Base-by-base conservation (phyloP, 1,140 invertebrate genomes). In the Drosophila neocordata region DNA sequence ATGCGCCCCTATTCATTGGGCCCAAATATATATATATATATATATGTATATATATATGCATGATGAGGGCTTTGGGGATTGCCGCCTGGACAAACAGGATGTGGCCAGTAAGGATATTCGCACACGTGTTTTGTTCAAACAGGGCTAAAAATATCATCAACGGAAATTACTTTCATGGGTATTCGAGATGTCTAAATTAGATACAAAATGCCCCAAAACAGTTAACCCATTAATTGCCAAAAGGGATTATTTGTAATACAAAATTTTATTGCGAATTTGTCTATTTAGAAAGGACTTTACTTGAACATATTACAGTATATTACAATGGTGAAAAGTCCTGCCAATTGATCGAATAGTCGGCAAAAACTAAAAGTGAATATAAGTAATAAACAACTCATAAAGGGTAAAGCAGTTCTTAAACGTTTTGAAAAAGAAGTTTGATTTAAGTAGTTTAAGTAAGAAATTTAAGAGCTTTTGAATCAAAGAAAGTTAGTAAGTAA, bases 71-170 rank as follows among this genome's bases (percentile, higher is more conserved):
- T 34, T 15, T 11, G 27, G 53, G 53, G 31, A 34, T 56, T 31
- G 27, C 22, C 31, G 53, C 13, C 27, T 18, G 22, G 20, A 18
- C 53, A 35, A 35, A 13, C 53, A 34, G 13, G 13, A 56, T 56
- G 53, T 18, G 53, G 27, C 13, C 13, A 11, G 27, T 34, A 56
- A 18, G 24, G 13, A 34, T 56, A 35, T 56, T 34, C 27, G 71
- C 71, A 62, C 72, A 74, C 64, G 72, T 75, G 71, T 61, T 27
- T 12, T 73, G 59, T 18, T 15, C 15, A 37, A 22, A 22, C 37
- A 48, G 55, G 27, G 64, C 72, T 59, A 59, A 75, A 75, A 75
- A 75, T 75, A 75, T 68, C 64, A 68, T 68, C 56, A 51, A 35
- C 64, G 72, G 71, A 75, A 75, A 68, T 75, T 68, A 58, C 71